These are phyloP conservation scores for Myathropa florea DNA, from an alignment of 2,888 invertebrate species.

Conservation along the genomic window DNA sequence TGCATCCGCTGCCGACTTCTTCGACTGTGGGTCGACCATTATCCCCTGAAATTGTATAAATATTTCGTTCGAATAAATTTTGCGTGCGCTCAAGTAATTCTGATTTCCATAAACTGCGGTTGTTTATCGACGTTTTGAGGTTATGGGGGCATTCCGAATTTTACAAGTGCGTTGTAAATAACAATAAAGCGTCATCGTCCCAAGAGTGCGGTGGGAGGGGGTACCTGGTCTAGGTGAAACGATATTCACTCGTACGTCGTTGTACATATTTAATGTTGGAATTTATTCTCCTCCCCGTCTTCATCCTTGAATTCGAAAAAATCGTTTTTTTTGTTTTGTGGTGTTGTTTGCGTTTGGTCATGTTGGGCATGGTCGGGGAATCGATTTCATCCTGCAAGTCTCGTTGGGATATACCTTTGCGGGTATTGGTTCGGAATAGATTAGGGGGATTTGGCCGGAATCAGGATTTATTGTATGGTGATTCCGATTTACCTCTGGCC, in stretches of 20 bases:
- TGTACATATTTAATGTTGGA: constrained; percentile 34
- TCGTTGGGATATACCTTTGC: neutral
- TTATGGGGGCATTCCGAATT: constrained; percentile 32
- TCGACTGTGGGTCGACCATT: neutral
- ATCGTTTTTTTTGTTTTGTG: neutral
- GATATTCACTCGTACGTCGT: constrained; percentile 5
- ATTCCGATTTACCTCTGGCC: constrained; percentile 29
- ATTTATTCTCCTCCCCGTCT: constrained; percentile 19
- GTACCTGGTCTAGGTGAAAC: constrained; percentile 7
- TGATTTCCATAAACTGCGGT: constrained; percentile 49
- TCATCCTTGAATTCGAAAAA: constrained; percentile 14
- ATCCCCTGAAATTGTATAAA: constrained; percentile 25
- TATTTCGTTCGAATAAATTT: constrained; percentile 29
- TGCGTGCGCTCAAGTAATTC: constrained; percentile 49
- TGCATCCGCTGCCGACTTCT: neutral
- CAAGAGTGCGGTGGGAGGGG: neutral
- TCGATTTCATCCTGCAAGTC: constrained; percentile 25
- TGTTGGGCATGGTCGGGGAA: neutral
- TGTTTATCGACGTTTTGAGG: constrained; percentile 48
- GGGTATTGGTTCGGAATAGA: constrained; percentile 37
- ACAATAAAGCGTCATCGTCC: constrained; percentile 30
- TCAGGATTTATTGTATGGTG: constrained; percentile 40
- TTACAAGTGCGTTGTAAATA: constrained; percentile 57
- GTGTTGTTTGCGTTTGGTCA: neutral
- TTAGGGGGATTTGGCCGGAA: constrained; percentile 28